Percentiles rank a stretch among this genome's conserved stretches.
These are phyloP conservation scores for Megalopta genalis DNA, from an alignment of 1,140 invertebrate species.

Conservation along the genomic window DNA sequence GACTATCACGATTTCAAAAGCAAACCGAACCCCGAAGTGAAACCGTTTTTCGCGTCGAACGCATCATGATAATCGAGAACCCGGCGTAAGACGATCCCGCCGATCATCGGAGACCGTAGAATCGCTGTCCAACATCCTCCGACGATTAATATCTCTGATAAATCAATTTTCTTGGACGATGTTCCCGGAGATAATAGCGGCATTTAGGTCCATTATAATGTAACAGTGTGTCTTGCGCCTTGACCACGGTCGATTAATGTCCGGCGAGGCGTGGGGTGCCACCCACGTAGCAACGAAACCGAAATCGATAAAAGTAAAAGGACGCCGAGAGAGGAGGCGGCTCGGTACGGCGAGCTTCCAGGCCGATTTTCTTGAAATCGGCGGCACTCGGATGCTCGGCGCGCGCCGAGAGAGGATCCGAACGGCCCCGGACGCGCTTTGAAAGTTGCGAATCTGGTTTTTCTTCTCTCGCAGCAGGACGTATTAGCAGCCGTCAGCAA, in stretches of 20 bases:
- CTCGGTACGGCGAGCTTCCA: not conserved
- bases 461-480: slow-evolving; percentile 56
- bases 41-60: too few relatives aligned
- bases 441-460: slow-evolving; percentile 68
- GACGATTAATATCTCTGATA: too few relatives aligned
- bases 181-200: too few relatives aligned
- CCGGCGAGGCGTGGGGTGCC: not conserved
- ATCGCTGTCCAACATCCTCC: too few relatives aligned
- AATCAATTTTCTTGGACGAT: too few relatives aligned
- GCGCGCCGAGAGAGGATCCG: slow-evolving; percentile 20
- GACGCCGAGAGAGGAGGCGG: not conserved
- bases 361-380: slow-evolving; percentile 44
- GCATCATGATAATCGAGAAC: too few relatives aligned
- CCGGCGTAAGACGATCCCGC: too few relatives aligned
- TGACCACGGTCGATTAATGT: not conserved
- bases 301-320: slow-evolving; percentile 1
- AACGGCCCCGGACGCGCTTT: slow-evolving; percentile 38
- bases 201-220: too few relatives aligned
- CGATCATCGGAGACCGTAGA: too few relatives aligned
- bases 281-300: not conserved
- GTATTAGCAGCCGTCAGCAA: slow-evolving; percentile 67
- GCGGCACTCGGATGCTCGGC: too few relatives aligned
- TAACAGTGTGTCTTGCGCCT: not conserved
- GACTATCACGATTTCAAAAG: too few relatives aligned
- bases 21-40: too few relatives aligned